Evolutionary conservation across 2,113 vertebrate genomes (phyloP), one percentile per base, ranked within the genome.

Genomic region (Nibea coibor): DNA sequence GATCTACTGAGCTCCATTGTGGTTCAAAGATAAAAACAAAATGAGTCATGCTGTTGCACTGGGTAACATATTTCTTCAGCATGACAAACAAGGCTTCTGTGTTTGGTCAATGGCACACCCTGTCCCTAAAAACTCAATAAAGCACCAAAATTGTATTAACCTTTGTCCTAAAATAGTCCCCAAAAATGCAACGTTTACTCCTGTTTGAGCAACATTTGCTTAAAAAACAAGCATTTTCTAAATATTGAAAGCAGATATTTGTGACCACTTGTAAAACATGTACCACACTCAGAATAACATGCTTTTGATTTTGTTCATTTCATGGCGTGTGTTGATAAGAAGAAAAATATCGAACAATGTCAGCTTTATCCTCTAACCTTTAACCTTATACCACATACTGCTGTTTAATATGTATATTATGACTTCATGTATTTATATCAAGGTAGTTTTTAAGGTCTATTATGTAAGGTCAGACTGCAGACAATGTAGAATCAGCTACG

Each of bases 341-440:
- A 5, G 12, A 56, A 62, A 82, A 65, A 73, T 43, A 66, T 56
- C 35, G 1, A 17, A 51, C 58, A 70, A 58, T 19, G 62, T 51
- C 72, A 72, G 8, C 24, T 20, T 77, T 43, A 42, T 80, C 59
- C 42, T 67, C 57, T 68, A 61, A 43, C 12, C 68, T 48, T 62
- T 35, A 63, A 20, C 17, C 10, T 48, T n/a, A 77, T 61, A 16
- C 0, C n/a, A 50, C 75, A 75, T 9, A 39, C 35, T 39, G 35
- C 48, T 67, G 10, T 69, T 66, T 7, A 72, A 24, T 62, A 72
- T 58, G 48, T 65, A 53, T 61, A 62, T 75, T 69, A 62, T 45
- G 54, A 75, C 42, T 53, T 42, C 51, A 75, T 78, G 12, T 35
- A 31, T 81, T 53, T 74, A 67, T 71, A 66, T 62, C 14, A 31